Base-by-base conservation (phyloP, 2,888 invertebrate genomes). In the Ormyrus labotus region DNA sequence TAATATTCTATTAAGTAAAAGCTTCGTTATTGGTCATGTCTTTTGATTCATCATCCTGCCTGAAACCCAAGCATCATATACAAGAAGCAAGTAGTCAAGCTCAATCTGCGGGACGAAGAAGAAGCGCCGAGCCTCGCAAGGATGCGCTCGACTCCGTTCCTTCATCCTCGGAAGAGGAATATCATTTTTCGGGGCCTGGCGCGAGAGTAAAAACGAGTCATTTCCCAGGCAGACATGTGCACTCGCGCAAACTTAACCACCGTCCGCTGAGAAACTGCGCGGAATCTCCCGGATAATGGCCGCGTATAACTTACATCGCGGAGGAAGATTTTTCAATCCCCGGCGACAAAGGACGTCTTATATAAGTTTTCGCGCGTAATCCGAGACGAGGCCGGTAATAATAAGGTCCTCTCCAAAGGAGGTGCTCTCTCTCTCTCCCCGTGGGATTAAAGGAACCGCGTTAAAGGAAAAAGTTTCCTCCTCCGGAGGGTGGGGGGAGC, bases 331-430 rank as follows among this genome's bases (percentile, higher is more conserved):
- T 57, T 57, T 57, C 10, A 57, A 57, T 57, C 6, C 57, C n/a
- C n/a, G 6, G 10, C n/a, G n/a, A 57, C 6, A 57, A 57, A 57
- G 57, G 57, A 57, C 10, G 57, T 1, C 9, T 34, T 34, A 4
- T 19, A 19, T 34, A 57, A 13, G 11, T 57, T 10, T 57, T 57
- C n/a, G 10, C 57, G 48, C 1, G 45, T 53, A 67, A 45, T 45
- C 34, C 11, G 45, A 63, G 11, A 51, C 13, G 50, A 65, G 6
- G 47, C 1, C 61, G n/a, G 34, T 60, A 60, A 60, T 70, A 70
- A 70, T 60, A 70, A 71, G 61, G 57, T 34, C 75, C 69, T 81
- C 74, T 71, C 80, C 73, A 71, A 71, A 55, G 69, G 34, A 34
- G 34, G 34, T 34, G 34, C n/a, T n/a, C n/a, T n/a, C 55, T 13